These are phyloP conservation scores for Chydorus sphaericus DNA, from an alignment of 2,888 invertebrate genomes.

Conservation along the genomic window DNA sequence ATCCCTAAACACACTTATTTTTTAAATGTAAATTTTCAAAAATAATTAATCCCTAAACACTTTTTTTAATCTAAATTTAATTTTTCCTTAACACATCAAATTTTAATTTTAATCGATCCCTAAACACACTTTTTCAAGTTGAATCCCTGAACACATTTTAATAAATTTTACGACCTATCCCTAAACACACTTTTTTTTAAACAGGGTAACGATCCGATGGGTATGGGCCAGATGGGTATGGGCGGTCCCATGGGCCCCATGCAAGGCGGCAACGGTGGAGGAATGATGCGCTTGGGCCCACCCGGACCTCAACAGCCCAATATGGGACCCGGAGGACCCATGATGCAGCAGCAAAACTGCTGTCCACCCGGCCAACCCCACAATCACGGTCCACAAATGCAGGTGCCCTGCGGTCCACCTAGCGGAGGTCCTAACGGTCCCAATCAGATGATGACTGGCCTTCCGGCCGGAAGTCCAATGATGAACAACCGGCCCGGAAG, in stretches of 20 bases:
- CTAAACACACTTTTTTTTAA: too few relatives aligned
- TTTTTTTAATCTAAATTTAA: too few relatives aligned
- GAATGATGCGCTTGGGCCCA: slow-evolving; percentile 15
- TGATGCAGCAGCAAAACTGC: slow-evolving; percentile 14
- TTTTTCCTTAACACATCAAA: too few relatives aligned
- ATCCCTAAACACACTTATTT: too few relatives aligned
- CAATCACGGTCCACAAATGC: slow-evolving; percentile 15
- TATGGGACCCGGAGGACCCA: slow-evolving; percentile 18
- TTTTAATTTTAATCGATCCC: too few relatives aligned
- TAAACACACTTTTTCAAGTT: neutral
- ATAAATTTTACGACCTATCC: too few relatives aligned
- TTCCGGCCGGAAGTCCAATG: slow-evolving; percentile 15
- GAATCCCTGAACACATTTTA: neutral
- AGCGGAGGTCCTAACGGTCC: slow-evolving; percentile 13
- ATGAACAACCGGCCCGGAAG: slow-evolving; percentile 11
- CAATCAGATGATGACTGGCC: slow-evolving; percentile 14
- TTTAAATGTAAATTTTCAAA: too few relatives aligned
- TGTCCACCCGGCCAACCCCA: slow-evolving; percentile 8
- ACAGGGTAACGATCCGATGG: slow-evolving; percentile 5
- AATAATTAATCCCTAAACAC: too few relatives aligned
- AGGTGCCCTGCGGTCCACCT: slow-evolving; percentile 16
- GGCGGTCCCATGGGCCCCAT: neutral
- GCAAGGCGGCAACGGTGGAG: slow-evolving; percentile 14
- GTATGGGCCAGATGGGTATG: neutral
- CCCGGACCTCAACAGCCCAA: slow-evolving; percentile 13